Conservation (phyloP, 2,113 vertebrate species). For the Hassar affinis region DNA sequence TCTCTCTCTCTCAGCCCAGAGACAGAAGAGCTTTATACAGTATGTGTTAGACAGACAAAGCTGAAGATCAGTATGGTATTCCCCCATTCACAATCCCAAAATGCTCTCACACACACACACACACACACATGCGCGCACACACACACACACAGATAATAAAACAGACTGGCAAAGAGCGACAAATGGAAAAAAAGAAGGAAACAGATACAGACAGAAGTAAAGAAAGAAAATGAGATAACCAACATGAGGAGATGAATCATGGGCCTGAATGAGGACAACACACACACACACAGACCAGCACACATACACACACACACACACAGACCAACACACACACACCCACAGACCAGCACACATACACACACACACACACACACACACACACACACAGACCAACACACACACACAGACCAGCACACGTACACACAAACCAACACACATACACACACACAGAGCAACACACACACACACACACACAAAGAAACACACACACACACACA, state of each 20-base stretch:
- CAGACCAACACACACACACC: no score
- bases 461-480: no score
- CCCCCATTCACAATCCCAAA: slow-evolving; percentile 39
- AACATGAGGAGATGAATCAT: slow-evolving; percentile 41
- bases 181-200: background rate
- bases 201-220: background rate
- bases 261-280: background rate
- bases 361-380: slow-evolving; percentile 22
- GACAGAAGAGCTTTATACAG: slow-evolving; percentile 3
- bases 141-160: background rate
- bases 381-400: no score
- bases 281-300: slow-evolving; percentile 16
- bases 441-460: no score
- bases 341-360: no score
- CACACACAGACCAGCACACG: no score
- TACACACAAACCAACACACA: no score
- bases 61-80: slow-evolving; percentile 34
- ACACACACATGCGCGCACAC: background rate
- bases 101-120: slow-evolving; percentile 4
- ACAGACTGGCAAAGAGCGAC: background rate
- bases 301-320: no score
- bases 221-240: slow-evolving; percentile 3
- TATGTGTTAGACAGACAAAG: background rate
- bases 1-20: slow-evolving; percentile 25
- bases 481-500: no score